Base-by-base conservation (phyloP, 2,797 vertebrate genomes). In the Xiphophorus birchmanni region DNA sequence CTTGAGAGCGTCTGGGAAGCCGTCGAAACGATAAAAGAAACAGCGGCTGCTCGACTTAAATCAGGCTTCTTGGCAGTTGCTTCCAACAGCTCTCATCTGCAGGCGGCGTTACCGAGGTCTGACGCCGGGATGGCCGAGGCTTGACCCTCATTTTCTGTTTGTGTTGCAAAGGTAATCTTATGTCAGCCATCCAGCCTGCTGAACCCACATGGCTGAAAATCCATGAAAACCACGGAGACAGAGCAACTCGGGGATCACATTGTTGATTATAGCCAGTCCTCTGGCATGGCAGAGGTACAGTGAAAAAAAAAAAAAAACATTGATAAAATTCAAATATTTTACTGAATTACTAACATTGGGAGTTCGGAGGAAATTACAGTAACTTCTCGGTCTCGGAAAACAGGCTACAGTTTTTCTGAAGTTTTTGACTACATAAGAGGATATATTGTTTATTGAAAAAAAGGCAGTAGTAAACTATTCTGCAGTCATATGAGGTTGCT, bases 111-210 rank as follows among this genome's bases (percentile, higher is more conserved):
- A 78, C 75, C 13, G 73, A 75, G 79, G 60, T 85, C 85, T 76
- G 88, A 81, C 78, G 80, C 74, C 74, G 74, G 40, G 83, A 72
- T 76, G 82, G 80, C 83, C 77, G 71, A 77, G 63, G 44, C 78
- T 73, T 82, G 80, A 87, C 85, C 83, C 83, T 91, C 74, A 89
- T 90, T 90, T 87, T 90, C 73, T 84, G 56, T 90, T 86, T 82
- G 82, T 81, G 80, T 84, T 86, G 77, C 80, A 75, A 83, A 82
- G 56, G 71, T 72, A 71, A 48, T 72, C 47, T 13, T 75, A 69
- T 81, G 80, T 80, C 79, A 83, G 60, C 76, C 18, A 56, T 56
- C 77, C 77, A 88, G 67, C 52, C 86, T 87, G 80, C 83, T 77
- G 69, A 87, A 92, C n/a, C n/a, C 32, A 32, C n/a, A 35, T 3